A percentile compares a stretch with the other conserved stretches of the same genome.
phyloP scores from a whole-genome alignment of 2,113 vertebrate genomes.

The Clinocottus analis region DNA sequence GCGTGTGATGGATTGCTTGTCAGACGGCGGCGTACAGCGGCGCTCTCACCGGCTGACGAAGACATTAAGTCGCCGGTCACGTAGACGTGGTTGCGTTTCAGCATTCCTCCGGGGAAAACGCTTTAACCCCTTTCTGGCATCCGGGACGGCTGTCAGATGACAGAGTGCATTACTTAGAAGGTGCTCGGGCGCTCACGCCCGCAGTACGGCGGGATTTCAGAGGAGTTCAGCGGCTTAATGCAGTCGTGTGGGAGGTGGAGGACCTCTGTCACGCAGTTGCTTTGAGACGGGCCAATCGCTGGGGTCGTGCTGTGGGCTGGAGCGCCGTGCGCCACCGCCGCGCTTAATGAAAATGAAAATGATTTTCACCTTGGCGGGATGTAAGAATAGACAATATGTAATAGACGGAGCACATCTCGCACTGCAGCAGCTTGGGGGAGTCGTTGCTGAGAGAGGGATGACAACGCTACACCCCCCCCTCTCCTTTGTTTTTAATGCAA shows the following conservation, averaged over 20 bases:
- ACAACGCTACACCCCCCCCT: conserved; percentile 13
- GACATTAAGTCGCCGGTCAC: conserved; percentile 83
- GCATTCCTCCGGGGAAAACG: conserved; percentile 71
- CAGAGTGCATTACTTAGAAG: conserved; percentile 59
- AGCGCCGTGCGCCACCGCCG: not conserved
- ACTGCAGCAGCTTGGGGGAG: conserved; percentile 39
- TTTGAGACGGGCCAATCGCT: conserved; percentile 37
- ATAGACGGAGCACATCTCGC: conserved; percentile 48
- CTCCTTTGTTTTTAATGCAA: conserved; percentile 55
- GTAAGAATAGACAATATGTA: conserved; percentile 43
- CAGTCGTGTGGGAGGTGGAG: conserved; percentile 47
- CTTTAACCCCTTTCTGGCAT: conserved; percentile 76
- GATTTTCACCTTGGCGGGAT: conserved; percentile 23
- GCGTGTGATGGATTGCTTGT: conserved; percentile 85
- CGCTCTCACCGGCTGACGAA: conserved; percentile 73
- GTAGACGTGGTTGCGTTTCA: conserved; percentile 65
- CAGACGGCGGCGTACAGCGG: conserved; percentile 70
- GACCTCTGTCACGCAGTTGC: conserved; percentile 40
- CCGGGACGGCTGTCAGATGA: conserved; percentile 64
- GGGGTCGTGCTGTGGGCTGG: conserved; percentile 17
- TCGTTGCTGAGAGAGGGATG: conserved; percentile 6
- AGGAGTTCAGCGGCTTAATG: conserved; percentile 40
- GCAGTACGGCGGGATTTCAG: conserved; percentile 18
- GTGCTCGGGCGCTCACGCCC: conserved; percentile 23
- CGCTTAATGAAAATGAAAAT: too few relatives aligned